Percentiles rank a stretch among this genome's conserved stretches.
Evolutionary conservation across 2,888 invertebrate species (phyloP).

Genomic region (Cordylochernes scorpioides): DNA sequence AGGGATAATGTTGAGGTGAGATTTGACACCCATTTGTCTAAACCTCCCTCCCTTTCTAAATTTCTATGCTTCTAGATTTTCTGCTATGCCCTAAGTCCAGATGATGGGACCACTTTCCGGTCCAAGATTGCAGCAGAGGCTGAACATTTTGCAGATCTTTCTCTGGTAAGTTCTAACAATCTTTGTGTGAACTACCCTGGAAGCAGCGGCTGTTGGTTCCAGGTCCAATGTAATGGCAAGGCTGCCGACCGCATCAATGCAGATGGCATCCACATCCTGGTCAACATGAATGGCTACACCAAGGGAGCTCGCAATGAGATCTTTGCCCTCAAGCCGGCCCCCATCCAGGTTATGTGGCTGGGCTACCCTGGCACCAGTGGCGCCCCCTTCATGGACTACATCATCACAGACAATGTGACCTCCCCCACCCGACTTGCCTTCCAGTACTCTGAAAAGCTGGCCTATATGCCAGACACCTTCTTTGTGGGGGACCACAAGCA

Average conservation of each 20-base stretch:
- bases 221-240: slow-evolving; percentile 62
- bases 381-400: slow-evolving; percentile 90
- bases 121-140: slow-evolving; percentile 66
- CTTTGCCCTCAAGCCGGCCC: slow-evolving; percentile 81
- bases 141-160: slow-evolving; percentile 86
- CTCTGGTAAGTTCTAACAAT: slow-evolving; percentile 32
- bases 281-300: slow-evolving; percentile 99
- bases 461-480: slow-evolving; percentile 91
- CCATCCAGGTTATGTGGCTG: slow-evolving; percentile 92
- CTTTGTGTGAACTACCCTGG: too few relatives aligned
- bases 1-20: slow-evolving; percentile 47
- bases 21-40: too few relatives aligned
- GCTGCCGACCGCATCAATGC: slow-evolving; percentile 71
- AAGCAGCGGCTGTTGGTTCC: too few relatives aligned
- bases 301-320: slow-evolving; percentile 97
- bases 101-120: slow-evolving; percentile 91
- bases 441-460: slow-evolving; percentile 89
- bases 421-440: slow-evolving; percentile 54
- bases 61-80: slow-evolving; percentile 21
- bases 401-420: slow-evolving; percentile 76
- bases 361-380: slow-evolving; percentile 98
- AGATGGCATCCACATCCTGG: slow-evolving; percentile 80
- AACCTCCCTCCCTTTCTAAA: too few relatives aligned
- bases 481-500: slow-evolving; percentile 92
- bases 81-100: slow-evolving; percentile 56